Conservation (phyloP, 2,888 invertebrate genomes). For the Acleris emargana region DNA sequence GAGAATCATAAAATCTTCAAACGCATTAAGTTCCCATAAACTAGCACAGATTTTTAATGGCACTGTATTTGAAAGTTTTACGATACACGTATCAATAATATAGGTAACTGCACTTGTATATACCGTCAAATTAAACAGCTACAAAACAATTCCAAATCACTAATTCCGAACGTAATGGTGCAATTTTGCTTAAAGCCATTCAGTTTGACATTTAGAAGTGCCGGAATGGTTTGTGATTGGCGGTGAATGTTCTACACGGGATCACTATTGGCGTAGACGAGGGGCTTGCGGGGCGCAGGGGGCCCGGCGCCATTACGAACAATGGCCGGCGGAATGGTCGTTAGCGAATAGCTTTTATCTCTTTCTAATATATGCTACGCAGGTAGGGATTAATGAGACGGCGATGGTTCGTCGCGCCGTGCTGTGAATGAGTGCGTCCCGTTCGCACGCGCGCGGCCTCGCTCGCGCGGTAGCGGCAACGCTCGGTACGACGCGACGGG, state of each 20-base stretch:
- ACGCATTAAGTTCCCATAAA: too few relatives aligned
- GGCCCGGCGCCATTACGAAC: constrained; percentile 80
- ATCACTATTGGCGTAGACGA: constrained; percentile 81
- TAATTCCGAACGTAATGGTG: constrained; percentile 56
- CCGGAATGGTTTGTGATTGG: constrained; percentile 84
- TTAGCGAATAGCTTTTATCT: constrained; percentile 84
- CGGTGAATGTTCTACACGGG: constrained; percentile 83
- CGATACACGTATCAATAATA: background rate
- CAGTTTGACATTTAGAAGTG: constrained; percentile 83
- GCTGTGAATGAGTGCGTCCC: constrained; percentile 60
- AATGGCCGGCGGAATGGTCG: constrained; percentile 81
- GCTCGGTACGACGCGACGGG: constrained; percentile 86
- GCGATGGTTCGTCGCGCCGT: constrained; percentile 75
- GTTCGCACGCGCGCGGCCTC: constrained; percentile 74
- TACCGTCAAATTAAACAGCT: constrained; percentile 33
- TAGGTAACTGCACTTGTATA: constrained; percentile 25
- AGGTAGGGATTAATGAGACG: constrained; percentile 83
- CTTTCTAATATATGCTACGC: constrained; percentile 82
- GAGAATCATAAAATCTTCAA: too few relatives aligned
- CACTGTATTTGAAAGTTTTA: too few relatives aligned
- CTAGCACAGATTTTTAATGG: too few relatives aligned
- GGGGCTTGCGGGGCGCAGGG: constrained; percentile 69
- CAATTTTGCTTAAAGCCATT: constrained; percentile 72
- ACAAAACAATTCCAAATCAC: constrained; percentile 41
- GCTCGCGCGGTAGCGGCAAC: constrained; percentile 82